A percentile compares a stretch with the other conserved stretches of the same genome.
Conservation (phyloP, 2,797 vertebrate species). For the Prionace glauca region DNA sequence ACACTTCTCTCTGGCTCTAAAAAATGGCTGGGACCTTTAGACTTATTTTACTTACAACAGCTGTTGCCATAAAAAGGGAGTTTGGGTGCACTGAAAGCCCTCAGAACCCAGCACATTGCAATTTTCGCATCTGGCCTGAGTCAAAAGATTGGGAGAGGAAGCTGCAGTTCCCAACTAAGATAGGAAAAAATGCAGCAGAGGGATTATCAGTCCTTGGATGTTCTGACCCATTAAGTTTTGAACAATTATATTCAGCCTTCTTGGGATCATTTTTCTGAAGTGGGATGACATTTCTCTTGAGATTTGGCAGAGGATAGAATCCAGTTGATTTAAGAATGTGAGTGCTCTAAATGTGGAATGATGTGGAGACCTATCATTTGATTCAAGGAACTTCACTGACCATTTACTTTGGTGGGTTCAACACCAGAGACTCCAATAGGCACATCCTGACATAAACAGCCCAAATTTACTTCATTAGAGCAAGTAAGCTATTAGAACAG, state of each 20-base stretch:
- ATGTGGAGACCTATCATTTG: background rate
- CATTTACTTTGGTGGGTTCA: background rate
- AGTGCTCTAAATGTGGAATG: background rate
- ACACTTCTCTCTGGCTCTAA: no score
- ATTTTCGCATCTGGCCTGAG: no score
- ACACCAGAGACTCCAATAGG: background rate
- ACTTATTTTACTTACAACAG: no score
- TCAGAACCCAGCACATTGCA: no score
- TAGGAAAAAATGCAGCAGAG: no score
- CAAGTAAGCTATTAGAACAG: background rate
- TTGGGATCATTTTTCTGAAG: background rate
- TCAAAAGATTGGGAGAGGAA: no score
- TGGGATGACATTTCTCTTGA: background rate
- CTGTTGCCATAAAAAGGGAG: no score
- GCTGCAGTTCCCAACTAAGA: no score
- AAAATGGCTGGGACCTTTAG: no score
- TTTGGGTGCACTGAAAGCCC: no score
- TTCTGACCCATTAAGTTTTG: background rate
- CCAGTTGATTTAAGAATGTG: background rate
- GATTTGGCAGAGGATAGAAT: background rate
- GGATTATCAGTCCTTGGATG: no score
- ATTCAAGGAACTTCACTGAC: background rate
- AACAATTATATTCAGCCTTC: background rate
- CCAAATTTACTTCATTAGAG: background rate
- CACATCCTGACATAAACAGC: background rate